Evolutionary conservation across 2,888 invertebrate genomes (phyloP).

Genomic region (Myopa tessellatipennis): DNA sequence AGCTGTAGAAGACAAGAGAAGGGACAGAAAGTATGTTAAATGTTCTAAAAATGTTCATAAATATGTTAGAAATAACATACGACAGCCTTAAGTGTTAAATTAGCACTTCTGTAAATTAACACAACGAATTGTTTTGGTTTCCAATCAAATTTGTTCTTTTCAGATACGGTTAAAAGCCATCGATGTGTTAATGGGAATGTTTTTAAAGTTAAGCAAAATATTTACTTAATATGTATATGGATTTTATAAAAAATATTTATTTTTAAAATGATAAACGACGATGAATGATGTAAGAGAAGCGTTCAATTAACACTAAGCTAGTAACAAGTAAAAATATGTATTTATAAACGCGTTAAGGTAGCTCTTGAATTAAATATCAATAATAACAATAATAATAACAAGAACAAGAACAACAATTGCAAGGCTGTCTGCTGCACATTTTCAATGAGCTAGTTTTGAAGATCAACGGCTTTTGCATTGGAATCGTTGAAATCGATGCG

Average conservation of each 20-base stretch:
- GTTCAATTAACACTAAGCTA: no score
- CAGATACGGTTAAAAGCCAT: background rate
- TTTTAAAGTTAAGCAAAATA: background rate
- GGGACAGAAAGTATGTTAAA: background rate
- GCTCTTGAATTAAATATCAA: no score
- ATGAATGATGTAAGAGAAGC: no score
- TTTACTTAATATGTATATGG: background rate
- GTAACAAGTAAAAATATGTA: no score
- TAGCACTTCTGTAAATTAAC: background rate
- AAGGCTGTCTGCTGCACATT: no score
- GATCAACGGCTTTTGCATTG: background rate
- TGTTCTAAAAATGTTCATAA: no score
- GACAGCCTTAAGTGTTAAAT: slow-evolving; percentile 17
- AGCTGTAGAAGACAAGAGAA: slow-evolving; percentile 54
- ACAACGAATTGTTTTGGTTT: no score
- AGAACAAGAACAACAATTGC: no score
- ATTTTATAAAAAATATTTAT: background rate
- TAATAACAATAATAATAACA: no score
- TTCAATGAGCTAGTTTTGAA: background rate
- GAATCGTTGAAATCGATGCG: background rate
- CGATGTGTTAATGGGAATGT: slow-evolving; percentile 15
- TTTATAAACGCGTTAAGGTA: no score
- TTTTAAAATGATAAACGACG: background rate
- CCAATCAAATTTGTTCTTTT: no score
- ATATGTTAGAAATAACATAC: background rate